A percentile compares a stretch with the other conserved stretches of the same genome.
phyloP scores from a whole-genome alignment of 1,140 invertebrate species.

The Drosophila orena region DNA sequence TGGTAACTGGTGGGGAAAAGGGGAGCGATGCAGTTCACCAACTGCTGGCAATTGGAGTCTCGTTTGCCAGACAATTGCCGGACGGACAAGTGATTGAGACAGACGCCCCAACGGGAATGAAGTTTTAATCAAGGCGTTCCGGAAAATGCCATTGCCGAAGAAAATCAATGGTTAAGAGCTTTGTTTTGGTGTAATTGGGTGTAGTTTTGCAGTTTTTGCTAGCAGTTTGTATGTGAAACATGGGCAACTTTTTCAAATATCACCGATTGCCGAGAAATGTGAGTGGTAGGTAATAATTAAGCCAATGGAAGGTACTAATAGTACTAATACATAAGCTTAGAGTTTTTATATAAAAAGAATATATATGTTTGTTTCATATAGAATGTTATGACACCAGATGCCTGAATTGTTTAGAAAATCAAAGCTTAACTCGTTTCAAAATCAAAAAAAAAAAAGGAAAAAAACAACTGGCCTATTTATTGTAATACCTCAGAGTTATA shows the following conservation, averaged over 20 bases:
- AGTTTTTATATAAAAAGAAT: too few species aligned
- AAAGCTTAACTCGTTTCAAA: not conserved
- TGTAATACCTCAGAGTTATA: not conserved
- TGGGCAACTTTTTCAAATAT: too few species aligned
- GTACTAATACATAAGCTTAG: too few species aligned
- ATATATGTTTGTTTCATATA: too few species aligned
- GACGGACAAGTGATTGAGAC: constrained; percentile 46
- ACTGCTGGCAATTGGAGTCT: constrained; percentile 42
- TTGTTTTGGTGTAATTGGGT: not conserved
- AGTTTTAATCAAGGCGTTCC: constrained; percentile 41
- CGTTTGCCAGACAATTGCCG: constrained; percentile 44
- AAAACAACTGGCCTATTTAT: not conserved
- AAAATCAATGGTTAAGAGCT: constrained; percentile 30
- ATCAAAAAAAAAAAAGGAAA: not conserved
- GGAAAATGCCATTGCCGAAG: constrained; percentile 14
- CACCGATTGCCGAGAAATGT: too few species aligned
- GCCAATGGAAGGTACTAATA: too few species aligned
- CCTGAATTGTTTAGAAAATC: too few species aligned
- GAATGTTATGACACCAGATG: too few species aligned
- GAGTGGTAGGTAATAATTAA: too few species aligned
- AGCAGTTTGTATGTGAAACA: not conserved
- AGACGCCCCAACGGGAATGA: constrained; percentile 12
- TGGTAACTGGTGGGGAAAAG: not conserved
- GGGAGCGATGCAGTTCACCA: constrained; percentile 1
- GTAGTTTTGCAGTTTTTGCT: constrained; percentile 6